A percentile compares a stretch with the other conserved stretches of the same genome.
These are phyloP conservation scores for Mactra quadrangularis DNA, from an alignment of 1,140 invertebrate species.

Conservation along the genomic window DNA sequence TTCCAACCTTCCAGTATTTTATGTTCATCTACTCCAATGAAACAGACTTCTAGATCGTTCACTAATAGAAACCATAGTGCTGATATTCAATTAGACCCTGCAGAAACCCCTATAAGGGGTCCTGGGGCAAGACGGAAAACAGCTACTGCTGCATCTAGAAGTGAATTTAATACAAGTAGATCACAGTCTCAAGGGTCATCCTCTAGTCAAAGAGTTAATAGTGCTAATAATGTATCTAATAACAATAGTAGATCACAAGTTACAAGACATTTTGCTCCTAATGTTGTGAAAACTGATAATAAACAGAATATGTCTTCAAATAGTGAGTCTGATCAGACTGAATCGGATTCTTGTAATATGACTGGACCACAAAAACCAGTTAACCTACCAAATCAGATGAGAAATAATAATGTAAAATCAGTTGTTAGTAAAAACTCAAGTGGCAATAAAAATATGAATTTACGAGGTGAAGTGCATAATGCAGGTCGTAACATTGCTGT, in stretches of 20 bases:
- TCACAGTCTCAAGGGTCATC: conserved; percentile 45
- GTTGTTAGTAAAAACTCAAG: neutral
- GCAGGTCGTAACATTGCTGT: conserved; percentile 65
- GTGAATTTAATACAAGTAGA: conserved; percentile 7
- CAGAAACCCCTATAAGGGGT: conserved; percentile 79
- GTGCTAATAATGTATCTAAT: conserved; percentile 42
- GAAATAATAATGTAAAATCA: conserved; percentile 10
- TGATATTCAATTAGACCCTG: conserved; percentile 70
- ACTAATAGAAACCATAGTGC: conserved; percentile 57
- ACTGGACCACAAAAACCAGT: conserved; percentile 64
- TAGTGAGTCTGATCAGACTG: conserved; percentile 77
- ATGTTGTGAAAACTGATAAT: neutral
- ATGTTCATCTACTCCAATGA: conserved; percentile 81
- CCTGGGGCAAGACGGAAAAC: conserved; percentile 70
- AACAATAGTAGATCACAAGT: conserved; percentile 46
- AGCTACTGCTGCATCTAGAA: conserved; percentile 49
- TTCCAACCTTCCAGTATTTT: conserved; percentile 82
- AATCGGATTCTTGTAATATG: conserved; percentile 77
- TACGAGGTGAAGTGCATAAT: neutral
- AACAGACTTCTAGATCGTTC: conserved; percentile 62
- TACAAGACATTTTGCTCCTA: conserved; percentile 24
- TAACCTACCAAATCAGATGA: conserved; percentile 33
- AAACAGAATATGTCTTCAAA: conserved; percentile 69
- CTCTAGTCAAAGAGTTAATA: conserved; percentile 12
- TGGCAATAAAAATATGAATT: conserved; percentile 33